A percentile compares a stretch with the other conserved stretches of the same genome.
These are phyloP conservation scores for Furcifer pardalis DNA, from an alignment of 2,797 vertebrate species.

Conservation along the genomic window DNA sequence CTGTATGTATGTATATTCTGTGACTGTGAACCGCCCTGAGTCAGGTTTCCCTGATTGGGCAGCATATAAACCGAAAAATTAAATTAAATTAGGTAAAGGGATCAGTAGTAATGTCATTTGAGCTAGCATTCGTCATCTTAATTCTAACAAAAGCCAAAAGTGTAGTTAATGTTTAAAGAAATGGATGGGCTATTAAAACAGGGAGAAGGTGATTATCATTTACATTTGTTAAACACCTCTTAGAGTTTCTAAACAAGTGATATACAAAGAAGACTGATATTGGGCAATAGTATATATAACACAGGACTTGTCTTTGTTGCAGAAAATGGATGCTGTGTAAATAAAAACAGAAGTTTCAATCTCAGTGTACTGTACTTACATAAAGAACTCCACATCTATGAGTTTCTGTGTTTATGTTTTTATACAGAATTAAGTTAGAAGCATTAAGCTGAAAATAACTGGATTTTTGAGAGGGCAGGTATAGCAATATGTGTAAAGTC, in stretches of 20 bases:
- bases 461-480: slow-evolving; percentile 38
- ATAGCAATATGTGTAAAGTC: slow-evolving; percentile 42
- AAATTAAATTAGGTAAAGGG: not conserved
- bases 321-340: not conserved
- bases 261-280: not conserved
- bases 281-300: not conserved
- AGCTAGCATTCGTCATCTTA: not conserved
- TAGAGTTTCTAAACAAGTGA: not conserved
- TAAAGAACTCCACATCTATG: slow-evolving; percentile 19
- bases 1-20: no score
- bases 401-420: slow-evolving; percentile 47
- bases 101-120: not conserved
- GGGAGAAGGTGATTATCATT: not conserved
- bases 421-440: slow-evolving; percentile 44
- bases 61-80: no score
- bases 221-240: not conserved
- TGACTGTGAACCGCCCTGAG: no score
- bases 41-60: no score
- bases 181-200: not conserved
- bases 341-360: not conserved
- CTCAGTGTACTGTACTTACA: not conserved
- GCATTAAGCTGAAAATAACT: slow-evolving; percentile 28
- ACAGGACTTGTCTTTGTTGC: not conserved
- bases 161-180: not conserved
- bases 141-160: not conserved